Evolutionary conservation across 2,888 invertebrate species (phyloP).

Genomic region (Heliconius cydno): DNA sequence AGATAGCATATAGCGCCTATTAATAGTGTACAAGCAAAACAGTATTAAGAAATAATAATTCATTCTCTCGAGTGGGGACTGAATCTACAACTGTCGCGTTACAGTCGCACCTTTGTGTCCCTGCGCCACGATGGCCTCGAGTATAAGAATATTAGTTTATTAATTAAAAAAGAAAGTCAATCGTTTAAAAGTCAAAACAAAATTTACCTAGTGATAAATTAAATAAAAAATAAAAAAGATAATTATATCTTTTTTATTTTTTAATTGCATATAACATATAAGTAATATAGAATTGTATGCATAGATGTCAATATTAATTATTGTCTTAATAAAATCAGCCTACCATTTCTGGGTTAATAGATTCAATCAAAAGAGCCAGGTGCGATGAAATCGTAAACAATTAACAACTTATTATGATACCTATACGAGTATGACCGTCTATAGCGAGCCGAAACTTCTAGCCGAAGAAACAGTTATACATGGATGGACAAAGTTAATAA

Average conservation of each 20-base stretch:
- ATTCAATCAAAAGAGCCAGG: conserved; percentile 32
- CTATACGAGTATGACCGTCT: neutral
- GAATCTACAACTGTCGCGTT: too few species aligned
- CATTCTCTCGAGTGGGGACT: too few species aligned
- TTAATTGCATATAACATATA: neutral
- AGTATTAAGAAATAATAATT: too few species aligned
- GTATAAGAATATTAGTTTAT: neutral
- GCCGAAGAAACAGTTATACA: conserved; percentile 68
- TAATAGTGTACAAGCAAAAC: conserved; percentile 3
- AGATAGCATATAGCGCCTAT: neutral
- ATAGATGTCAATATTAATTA: conserved; percentile 9
- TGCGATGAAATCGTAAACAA: conserved; percentile 37
- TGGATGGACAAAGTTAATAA: conserved; percentile 77
- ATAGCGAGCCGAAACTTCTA: conserved; percentile 48
- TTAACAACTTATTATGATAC: conserved; percentile 34
- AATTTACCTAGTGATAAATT: neutral
- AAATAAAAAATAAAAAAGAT: too few species aligned
- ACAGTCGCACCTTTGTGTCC: too few species aligned
- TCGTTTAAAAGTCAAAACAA: neutral
- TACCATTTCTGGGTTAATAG: conserved; percentile 40
- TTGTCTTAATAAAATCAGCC: neutral
- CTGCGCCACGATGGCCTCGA: too few species aligned
- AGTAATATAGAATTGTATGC: neutral
- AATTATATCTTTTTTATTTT: neutral
- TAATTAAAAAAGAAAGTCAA: neutral